Evolutionary conservation across 92 coral and sea anemone species (phyloP), one percentile per base, ranked within the genome.

Genomic region (Blastomussa wellsi): DNA sequence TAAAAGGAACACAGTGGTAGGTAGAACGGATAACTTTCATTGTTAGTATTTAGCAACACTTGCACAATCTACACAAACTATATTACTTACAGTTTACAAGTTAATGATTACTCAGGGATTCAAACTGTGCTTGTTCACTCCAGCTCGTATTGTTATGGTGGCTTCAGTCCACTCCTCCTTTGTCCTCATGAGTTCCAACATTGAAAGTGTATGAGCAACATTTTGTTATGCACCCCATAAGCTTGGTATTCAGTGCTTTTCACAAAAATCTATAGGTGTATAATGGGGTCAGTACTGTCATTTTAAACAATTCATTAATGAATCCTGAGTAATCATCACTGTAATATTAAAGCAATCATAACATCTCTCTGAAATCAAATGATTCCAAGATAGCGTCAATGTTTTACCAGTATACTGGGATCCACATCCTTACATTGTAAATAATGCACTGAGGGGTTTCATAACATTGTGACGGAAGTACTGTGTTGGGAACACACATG

Each of bases 1-100:
- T 80, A 22, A 65, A 16, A 69, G 49, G 7, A 69, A 81, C 85
- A 69, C 77, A 81, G 20, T 68, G 67, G 67, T 77, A 81, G 38
- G 77, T 51, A 49, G 51, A 51, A 68, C n/a, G 65, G 22, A 44
- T 19, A 51, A 44, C 33, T 15, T 3, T 31, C 66, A 1, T 76
- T 48, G 29, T 28, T 44, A 76, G 38, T 32, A 16, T n/a, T n/a
- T n/a, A n/a, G n/a, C 64, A 29, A 76, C 51, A 41, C 39, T 51
- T 65, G 36, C 1, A 14, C 6, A 32, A 49, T 48, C 17, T 16
- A 16, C 36, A 17, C 53, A 8, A 39, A 51, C 64, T 31, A 52
- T 76, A 48, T 38, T 33, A 29, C 64, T 76, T 13, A 47, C 28
- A 49, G 29, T 49, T 31, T 7, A 10, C 26, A 36, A 39, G 17